Evolutionary conservation across 2,888 invertebrate genomes (phyloP).

Genomic region (Epirrhoe alternata): DNA sequence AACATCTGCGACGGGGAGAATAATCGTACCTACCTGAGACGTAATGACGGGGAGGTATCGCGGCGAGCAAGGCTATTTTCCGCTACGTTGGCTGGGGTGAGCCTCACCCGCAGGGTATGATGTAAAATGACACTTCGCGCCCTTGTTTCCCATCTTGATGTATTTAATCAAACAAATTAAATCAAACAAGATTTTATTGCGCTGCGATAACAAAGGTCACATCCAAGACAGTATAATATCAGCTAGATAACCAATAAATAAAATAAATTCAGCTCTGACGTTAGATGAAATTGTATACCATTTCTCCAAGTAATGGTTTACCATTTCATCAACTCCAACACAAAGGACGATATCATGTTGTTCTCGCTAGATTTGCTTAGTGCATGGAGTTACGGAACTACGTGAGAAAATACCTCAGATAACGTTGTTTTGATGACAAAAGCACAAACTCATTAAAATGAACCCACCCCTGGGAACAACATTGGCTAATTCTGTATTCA

Average conservation of each 20-base stretch:
- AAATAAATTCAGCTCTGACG: background rate
- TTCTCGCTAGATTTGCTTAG: background rate
- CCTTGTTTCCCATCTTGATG: constrained; percentile 46
- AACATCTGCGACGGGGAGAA: constrained; percentile 36
- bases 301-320: background rate
- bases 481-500: constrained; percentile 32
- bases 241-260: background rate
- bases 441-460: constrained; percentile 21
- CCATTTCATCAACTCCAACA: background rate
- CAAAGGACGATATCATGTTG: background rate
- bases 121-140: constrained; percentile 56
- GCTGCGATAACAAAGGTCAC: constrained; percentile 8
- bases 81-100: constrained; percentile 55
- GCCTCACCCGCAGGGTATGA: constrained; percentile 50
- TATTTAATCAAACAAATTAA: constrained; percentile 50
- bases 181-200: constrained; percentile 27
- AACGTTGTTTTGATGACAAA: constrained; percentile 11
- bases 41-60: constrained; percentile 42
- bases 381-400: background rate
- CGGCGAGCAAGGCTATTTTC: constrained; percentile 60
- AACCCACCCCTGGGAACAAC: constrained; percentile 23
- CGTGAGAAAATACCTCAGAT: background rate
- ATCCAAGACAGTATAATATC: background rate
- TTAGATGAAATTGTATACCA: background rate
- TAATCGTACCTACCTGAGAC: constrained; percentile 37